Conservation (phyloP, 2,888 invertebrate genomes). For the Portevinia maculata region DNA sequence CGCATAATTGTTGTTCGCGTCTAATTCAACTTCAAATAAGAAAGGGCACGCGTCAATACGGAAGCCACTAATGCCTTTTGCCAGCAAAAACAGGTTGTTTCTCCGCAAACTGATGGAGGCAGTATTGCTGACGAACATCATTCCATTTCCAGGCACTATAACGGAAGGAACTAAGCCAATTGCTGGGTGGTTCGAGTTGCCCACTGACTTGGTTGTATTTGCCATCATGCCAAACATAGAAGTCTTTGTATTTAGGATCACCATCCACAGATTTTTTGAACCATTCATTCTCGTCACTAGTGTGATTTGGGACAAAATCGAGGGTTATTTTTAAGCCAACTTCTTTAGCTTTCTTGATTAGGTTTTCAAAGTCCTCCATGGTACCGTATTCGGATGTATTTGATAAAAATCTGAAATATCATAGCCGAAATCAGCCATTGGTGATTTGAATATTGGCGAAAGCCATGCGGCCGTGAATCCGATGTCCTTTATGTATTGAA, state of each 20-base stretch:
- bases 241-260: constrained; percentile 87
- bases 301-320: constrained; percentile 85
- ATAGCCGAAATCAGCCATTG: constrained; percentile 91
- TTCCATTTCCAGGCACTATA: constrained; percentile 87
- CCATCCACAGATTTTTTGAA: constrained; percentile 88
- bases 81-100: constrained; percentile 89
- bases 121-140: constrained; percentile 84
- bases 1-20: constrained; percentile 49
- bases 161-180: constrained; percentile 84
- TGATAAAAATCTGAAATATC: constrained; percentile 88
- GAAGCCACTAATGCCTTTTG: constrained; percentile 86
- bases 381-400: constrained; percentile 88
- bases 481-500: constrained; percentile 87
- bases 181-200: constrained; percentile 82
- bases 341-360: constrained; percentile 84
- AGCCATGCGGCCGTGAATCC: constrained; percentile 88
- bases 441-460: constrained; percentile 89
- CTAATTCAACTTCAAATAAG: constrained; percentile 81
- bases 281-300: constrained; percentile 91
- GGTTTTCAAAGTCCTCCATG: constrained; percentile 87
- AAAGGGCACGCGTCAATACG: constrained; percentile 83
- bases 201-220: constrained; percentile 80
- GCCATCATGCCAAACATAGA: constrained; percentile 88
- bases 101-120: constrained; percentile 86
- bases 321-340: constrained; percentile 83